Evolutionary conservation across 2,888 invertebrate species (phyloP).

Genomic region (Drosophila pseudotakahashii): DNA sequence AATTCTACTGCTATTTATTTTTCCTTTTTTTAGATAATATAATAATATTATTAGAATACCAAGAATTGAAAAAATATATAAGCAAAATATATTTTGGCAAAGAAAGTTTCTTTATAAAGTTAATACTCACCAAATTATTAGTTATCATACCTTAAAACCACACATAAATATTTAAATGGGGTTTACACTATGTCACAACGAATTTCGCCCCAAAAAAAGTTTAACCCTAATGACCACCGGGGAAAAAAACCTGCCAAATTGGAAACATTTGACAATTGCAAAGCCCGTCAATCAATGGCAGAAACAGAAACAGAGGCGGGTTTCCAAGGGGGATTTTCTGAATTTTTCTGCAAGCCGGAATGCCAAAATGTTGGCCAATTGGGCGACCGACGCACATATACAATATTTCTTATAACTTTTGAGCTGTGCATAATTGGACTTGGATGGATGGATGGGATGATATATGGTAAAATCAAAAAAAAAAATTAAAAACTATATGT

Average conservation of each 20-base stretch:
- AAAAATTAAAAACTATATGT: slow-evolving; percentile 3
- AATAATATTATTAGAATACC: no score
- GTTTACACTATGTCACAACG: slow-evolving; percentile 4
- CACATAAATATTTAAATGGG: slow-evolving; percentile 7
- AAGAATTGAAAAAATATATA: no score
- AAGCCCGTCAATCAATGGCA: slow-evolving; percentile 20
- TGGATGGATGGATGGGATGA: slow-evolving; percentile 42
- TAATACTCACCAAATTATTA: background rate
- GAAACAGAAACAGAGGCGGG: slow-evolving; percentile 1
- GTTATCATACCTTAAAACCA: background rate
- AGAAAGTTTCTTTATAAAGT: no score
- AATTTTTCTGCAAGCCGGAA: slow-evolving; percentile 15
- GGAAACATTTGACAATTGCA: slow-evolving; percentile 14
- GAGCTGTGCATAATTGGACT: slow-evolving; percentile 48
- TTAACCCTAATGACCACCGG: slow-evolving; percentile 11
- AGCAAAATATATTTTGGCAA: no score
- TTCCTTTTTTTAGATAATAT: no score
- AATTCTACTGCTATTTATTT: no score
- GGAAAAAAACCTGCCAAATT: slow-evolving; percentile 10
- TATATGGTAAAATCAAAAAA: slow-evolving; percentile 8
- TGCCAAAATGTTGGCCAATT: slow-evolving; percentile 46
- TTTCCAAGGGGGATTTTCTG: background rate
- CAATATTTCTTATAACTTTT: slow-evolving; percentile 21
- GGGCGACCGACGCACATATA: slow-evolving; percentile 32
- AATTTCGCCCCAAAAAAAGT: slow-evolving; percentile 12